phyloP scores from a whole-genome alignment of 2,888 invertebrate genomes.

The Spilosoma lubricipeda region DNA sequence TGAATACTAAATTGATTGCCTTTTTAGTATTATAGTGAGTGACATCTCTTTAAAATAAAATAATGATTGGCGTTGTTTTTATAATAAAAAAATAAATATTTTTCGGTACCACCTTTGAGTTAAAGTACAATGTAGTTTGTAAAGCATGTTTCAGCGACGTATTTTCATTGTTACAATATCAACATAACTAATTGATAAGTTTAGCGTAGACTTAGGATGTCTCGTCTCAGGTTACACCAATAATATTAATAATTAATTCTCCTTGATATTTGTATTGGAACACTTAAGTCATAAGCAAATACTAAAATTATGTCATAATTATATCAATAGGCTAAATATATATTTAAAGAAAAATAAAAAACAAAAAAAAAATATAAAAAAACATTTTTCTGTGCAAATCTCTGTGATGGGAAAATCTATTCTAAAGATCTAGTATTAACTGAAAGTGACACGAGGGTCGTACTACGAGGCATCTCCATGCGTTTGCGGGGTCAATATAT shows the following conservation, averaged over 20 bases:
- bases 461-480: slow-evolving; percentile 58
- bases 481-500: slow-evolving; percentile 41
- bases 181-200: slow-evolving; percentile 77
- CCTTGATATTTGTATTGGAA: slow-evolving; percentile 78
- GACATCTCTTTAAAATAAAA: slow-evolving; percentile 76
- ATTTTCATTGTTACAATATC: slow-evolving; percentile 77
- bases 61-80: slow-evolving; percentile 78
- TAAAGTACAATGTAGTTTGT: slow-evolving; percentile 85
- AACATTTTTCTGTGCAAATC: slow-evolving; percentile 82
- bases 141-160: slow-evolving; percentile 79
- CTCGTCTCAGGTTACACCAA: slow-evolving; percentile 81
- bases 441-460: slow-evolving; percentile 72
- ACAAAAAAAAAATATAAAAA: slow-evolving; percentile 46
- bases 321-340: slow-evolving; percentile 82
- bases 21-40: slow-evolving; percentile 77
- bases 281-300: slow-evolving; percentile 78
- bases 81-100: slow-evolving; percentile 74
- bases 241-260: slow-evolving; percentile 70
- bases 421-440: slow-evolving; percentile 85
- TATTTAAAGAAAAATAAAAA: slow-evolving; percentile 40
- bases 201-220: slow-evolving; percentile 79
- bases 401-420: slow-evolving; percentile 85
- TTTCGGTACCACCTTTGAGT: slow-evolving; percentile 85
- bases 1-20: slow-evolving; percentile 72
- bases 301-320: slow-evolving; percentile 79